A percentile compares a stretch with the other conserved stretches of the same genome.
Conservation (phyloP, 2,888 invertebrate genomes). For the Listrodromus nycthemerus region DNA sequence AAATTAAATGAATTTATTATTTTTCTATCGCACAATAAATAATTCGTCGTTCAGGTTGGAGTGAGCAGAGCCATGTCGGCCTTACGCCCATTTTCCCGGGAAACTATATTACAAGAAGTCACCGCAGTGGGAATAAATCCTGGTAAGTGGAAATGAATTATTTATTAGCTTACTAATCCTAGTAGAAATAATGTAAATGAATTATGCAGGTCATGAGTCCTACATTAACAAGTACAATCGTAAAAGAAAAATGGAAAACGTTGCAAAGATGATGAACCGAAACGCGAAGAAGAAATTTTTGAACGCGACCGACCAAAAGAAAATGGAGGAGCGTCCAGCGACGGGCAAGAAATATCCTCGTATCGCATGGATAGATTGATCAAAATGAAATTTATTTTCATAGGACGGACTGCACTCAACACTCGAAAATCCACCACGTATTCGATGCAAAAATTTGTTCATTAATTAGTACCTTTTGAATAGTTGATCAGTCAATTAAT, state of each 20-base stretch:
- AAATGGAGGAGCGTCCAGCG: constrained; percentile 54
- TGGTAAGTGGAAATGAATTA: constrained; percentile 85
- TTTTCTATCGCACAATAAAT: not conserved
- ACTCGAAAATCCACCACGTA: constrained; percentile 32
- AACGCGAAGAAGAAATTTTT: constrained; percentile 47
- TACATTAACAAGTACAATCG: constrained; percentile 77
- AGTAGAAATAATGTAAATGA: not conserved
- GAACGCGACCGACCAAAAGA: constrained; percentile 35
- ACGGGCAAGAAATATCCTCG: constrained; percentile 62
- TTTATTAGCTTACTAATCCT: not conserved
- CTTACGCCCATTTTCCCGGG: constrained; percentile 87
- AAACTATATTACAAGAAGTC: constrained; percentile 84
- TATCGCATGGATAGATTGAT: constrained; percentile 75
- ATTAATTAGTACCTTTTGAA: too few relatives aligned
- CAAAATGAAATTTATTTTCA: constrained; percentile 58
- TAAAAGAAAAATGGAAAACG: constrained; percentile 69
- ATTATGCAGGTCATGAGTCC: constrained; percentile 78
- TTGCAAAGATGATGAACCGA: constrained; percentile 64
- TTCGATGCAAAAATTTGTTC: constrained; percentile 49
- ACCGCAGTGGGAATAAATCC: constrained; percentile 89
- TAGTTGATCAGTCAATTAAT: too few relatives aligned
- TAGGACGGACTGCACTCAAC: constrained; percentile 49
- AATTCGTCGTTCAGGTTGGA: constrained; percentile 85
- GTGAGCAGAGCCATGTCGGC: constrained; percentile 91
- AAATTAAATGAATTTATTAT: constrained; percentile 1